Conservation (phyloP, 2,888 invertebrate species). For the Proisotoma minuta region DNA sequence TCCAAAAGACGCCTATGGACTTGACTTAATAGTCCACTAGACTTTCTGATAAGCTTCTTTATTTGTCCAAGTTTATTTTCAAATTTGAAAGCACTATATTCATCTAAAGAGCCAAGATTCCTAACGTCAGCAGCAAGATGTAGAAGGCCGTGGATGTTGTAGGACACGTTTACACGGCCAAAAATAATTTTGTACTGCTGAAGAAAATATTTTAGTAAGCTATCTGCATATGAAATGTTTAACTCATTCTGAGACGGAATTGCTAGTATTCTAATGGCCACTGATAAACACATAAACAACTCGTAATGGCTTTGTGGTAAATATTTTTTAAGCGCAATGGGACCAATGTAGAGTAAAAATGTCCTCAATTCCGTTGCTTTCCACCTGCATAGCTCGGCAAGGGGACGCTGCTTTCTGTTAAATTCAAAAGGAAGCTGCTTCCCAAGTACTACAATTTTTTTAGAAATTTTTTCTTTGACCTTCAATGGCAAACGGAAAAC, state of each 20-base stretch:
- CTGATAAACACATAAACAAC: constrained; percentile 11
- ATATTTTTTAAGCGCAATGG: constrained; percentile 32
- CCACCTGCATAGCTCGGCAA: constrained; percentile 43
- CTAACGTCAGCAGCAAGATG: constrained; percentile 50
- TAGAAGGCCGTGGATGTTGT: constrained; percentile 50
- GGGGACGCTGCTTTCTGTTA: constrained; percentile 40
- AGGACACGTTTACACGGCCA: constrained; percentile 48
- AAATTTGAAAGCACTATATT: constrained; percentile 41
- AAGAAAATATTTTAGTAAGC: constrained; percentile 47
- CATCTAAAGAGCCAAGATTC: constrained; percentile 48
- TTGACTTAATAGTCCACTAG: neutral
- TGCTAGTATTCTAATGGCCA: constrained; percentile 17
- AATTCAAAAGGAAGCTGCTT: constrained; percentile 35
- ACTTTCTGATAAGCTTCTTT: constrained; percentile 22
- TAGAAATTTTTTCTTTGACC: neutral
- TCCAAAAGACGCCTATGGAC: neutral
- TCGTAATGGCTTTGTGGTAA: constrained; percentile 24
- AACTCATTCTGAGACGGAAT: neutral
- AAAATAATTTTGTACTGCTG: constrained; percentile 47
- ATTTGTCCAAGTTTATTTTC: constrained; percentile 48
- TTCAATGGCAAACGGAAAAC: neutral
- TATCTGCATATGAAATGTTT: constrained; percentile 41
- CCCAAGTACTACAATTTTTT: neutral
- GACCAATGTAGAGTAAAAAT: constrained; percentile 46
- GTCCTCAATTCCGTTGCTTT: constrained; percentile 48